Base-by-base conservation (phyloP, 1,140 invertebrate genomes). In the Euschistus heros region DNA sequence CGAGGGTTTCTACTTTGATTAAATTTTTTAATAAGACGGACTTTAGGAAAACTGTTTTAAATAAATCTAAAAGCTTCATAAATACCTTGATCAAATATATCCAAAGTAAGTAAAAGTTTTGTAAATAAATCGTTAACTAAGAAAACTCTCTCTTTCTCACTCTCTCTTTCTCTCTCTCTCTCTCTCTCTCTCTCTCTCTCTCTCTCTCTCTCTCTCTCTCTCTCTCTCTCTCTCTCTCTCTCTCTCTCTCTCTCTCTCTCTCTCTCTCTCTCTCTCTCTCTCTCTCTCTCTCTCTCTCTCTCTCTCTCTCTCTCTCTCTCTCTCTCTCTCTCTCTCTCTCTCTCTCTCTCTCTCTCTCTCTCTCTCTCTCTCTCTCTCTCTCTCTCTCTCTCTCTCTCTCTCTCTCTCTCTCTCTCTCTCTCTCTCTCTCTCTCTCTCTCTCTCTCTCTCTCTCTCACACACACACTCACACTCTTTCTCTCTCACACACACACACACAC, bases 361-460 rank as follows among this genome's bases (percentile, higher is more conserved):
- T 8, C 15, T 13, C 52, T 22, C 20, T 22, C 18, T 22, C 20
- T 22, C 20, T 54, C 20, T 22, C 20, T 54, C 20, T 54, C 52
- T 13, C 20, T 54, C 52, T 54, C 52, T 54, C 18, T 13, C 52
- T 22, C 52, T 7, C 20, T n/a, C 18, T 54, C 52, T 22, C 52
- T 54, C 52, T 13, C 52, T 54, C 52, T 54, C 20, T 22, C 18
- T 54, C 52, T 54, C 20, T 10, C 52, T 13, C 10, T n/a, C 52
- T 54, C 52, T 54, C 52, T 54, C 52, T 54, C 52, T 54, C 52
- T 54, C 20, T 54, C 52, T 13, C 52, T 54, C 52, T 54, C 52
- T 54, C 52, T 10, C 52, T 13, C 10, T 54, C 52, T 54, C 52
- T 54, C 52, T 54, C 52, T 54, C 52, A 13, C 52, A 54, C 52